A percentile compares a stretch with the other conserved stretches of the same genome.
These are phyloP conservation scores for Myiotriccus ornatus DNA, from an alignment of 2,797 vertebrate species.

Conservation along the genomic window DNA sequence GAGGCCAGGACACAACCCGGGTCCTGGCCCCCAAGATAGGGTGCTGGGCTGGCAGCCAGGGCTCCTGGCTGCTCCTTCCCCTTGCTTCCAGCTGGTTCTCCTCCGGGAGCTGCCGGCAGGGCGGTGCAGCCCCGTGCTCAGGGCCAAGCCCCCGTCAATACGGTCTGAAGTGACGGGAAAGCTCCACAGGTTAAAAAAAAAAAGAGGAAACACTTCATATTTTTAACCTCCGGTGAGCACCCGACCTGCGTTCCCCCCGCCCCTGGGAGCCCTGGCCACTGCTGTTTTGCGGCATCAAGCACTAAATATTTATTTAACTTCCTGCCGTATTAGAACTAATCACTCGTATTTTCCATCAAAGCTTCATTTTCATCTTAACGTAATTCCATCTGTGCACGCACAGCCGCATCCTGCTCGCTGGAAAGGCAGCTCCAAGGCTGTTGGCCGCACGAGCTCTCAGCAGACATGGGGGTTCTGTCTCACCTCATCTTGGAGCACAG, in stretches of 20 bases:
- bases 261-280: background rate
- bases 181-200: background rate
- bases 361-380: constrained; percentile 65
- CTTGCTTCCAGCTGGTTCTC: background rate
- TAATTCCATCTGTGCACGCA: constrained; percentile 57
- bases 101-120: background rate
- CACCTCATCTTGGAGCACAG: background rate
- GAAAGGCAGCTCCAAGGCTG: background rate
- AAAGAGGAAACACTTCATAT: background rate
- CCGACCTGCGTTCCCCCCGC: background rate
- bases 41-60: background rate
- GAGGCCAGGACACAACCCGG: constrained; percentile 15
- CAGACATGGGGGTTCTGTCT: background rate
- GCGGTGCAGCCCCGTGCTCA: background rate
- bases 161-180: background rate
- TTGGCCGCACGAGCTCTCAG: fast-evolving
- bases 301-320: constrained; percentile 55
- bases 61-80: background rate
- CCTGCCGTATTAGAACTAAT: constrained; percentile 64
- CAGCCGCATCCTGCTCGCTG: background rate
- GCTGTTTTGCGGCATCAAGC: constrained; percentile 1
- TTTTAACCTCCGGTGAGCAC: background rate
- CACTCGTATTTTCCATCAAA: constrained; percentile 61
- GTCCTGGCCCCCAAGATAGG: background rate
- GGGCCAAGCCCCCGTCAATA: background rate